A percentile compares a stretch with the other conserved stretches of the same genome.
phyloP scores from a whole-genome alignment of 2,113 vertebrate species.

The Reinhardtius hippoglossoides region DNA sequence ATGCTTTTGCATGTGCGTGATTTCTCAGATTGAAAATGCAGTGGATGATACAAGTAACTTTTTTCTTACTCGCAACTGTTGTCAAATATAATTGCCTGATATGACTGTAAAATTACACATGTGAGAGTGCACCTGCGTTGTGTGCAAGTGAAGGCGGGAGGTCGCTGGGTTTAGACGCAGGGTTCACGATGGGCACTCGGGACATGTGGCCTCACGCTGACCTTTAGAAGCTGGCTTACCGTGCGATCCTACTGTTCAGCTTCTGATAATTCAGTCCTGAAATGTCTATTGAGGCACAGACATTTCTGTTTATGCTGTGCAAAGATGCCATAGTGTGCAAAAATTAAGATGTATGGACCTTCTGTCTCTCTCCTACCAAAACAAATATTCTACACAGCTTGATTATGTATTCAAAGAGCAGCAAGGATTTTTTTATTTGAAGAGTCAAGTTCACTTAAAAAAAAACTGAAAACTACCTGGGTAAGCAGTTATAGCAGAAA shows the following conservation, averaged over 20 bases:
- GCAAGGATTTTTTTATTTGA: background rate
- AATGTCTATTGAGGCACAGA: background rate
- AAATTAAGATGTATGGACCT: slow-evolving; percentile 14
- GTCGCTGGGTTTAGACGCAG: background rate
- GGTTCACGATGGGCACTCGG: background rate
- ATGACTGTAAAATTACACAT: slow-evolving; percentile 42
- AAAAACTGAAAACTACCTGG: background rate
- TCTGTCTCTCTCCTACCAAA: background rate
- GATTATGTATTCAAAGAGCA: slow-evolving; percentile 17
- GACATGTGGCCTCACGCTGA: slow-evolving; percentile 11
- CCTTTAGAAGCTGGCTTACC: slow-evolving; percentile 2
- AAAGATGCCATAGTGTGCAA: background rate
- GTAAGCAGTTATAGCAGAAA: slow-evolving; percentile 15
- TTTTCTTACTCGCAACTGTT: slow-evolving; percentile 33
- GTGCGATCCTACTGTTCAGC: background rate
- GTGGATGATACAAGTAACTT: slow-evolving; percentile 25
- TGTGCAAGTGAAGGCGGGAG: background rate
- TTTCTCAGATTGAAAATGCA: slow-evolving; percentile 50
- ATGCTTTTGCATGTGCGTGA: slow-evolving; percentile 30
- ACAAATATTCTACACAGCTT: background rate
- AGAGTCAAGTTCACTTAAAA: slow-evolving; percentile 1
- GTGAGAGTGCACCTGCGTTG: slow-evolving; percentile 32
- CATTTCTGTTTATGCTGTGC: background rate
- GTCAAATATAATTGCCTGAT: slow-evolving; percentile 55
- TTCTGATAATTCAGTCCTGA: background rate